Evolutionary conservation across 2,888 invertebrate genomes (phyloP), one percentile per base, ranked within the genome.

Genomic region (Brachylomia viminalis): DNA sequence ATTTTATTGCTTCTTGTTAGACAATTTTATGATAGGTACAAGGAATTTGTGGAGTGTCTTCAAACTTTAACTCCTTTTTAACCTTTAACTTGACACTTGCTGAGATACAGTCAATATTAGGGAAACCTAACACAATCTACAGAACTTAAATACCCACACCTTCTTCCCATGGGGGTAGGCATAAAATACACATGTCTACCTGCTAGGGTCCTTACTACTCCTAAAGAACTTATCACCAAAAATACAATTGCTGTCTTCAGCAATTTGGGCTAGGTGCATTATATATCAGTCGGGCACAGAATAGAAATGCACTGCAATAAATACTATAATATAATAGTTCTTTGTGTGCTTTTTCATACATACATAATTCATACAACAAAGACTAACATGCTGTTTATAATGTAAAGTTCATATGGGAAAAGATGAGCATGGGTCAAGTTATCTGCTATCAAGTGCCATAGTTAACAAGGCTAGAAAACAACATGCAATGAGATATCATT

Each of bases 331-430:
- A 27, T n/a, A 13, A 15, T 4, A 49, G 10, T 59, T 49, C 15
- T 49, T 27, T 42, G 17, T 45, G 17, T 33, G 17, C 10, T 23
- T 33, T 47, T 13, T 47, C n/a, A 75, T 13, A 54, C 5, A 65
- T 33, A 54, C 17, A 38, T 45, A 2, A 73, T 11, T 42, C 2
- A 30, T 27, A 49, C n/a, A 52, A 17, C 17, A 58, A 79, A 49
- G n/a, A 69, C 23, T 7, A n/a, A 47, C 20, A 69, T 54, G 38
- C 10, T 15, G 52, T 54, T 23, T 49, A 54, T 30, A 52, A 52
- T 38, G 20, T 75, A 81, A 66, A 74, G 65, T 66, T 81, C 75
- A 78, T 20, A 65, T 66, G 0, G 23, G 33, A 27, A 73, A 58
- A 38, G 65, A 80, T 73, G 59, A 58, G 52, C 10, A 10, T n/a